A percentile compares a stretch with the other conserved stretches of the same genome.
phyloP scores from a whole-genome alignment of 2,113 vertebrate genomes.

The Callaeas wilsoni region DNA sequence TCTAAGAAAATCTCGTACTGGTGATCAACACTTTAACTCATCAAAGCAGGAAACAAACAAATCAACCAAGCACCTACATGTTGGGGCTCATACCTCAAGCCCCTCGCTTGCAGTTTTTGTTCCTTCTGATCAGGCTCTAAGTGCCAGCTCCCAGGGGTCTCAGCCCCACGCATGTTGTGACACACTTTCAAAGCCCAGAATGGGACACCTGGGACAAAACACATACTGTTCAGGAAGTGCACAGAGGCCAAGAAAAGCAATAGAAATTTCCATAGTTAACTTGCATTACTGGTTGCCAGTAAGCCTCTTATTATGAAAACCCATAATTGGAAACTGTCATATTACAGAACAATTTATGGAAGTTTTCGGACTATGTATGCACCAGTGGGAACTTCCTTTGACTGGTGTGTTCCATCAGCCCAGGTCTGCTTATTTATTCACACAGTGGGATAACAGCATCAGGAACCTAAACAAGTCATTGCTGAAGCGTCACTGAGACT shows the following conservation, averaged over 20 bases:
- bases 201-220: constrained; percentile 81
- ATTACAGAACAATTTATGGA: constrained; percentile 58
- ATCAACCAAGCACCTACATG: background rate
- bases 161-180: constrained; percentile 74
- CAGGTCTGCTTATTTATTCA: constrained; percentile 40
- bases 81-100: background rate
- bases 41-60: constrained; percentile 1
- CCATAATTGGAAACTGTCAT: constrained; percentile 57
- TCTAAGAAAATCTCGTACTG: background rate
- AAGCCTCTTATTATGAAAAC: constrained; percentile 62
- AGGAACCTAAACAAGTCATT: background rate
- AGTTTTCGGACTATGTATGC: constrained; percentile 7
- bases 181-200: constrained; percentile 77
- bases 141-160: constrained; percentile 67
- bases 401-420: constrained; percentile 32
- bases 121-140: constrained; percentile 39
- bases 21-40: background rate
- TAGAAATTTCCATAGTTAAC: constrained; percentile 81
- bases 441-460: background rate
- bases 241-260: constrained; percentile 83
- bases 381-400: constrained; percentile 35
- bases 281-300: constrained; percentile 66
- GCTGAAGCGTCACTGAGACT: background rate
- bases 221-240: constrained; percentile 76
- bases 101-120: background rate